Conservation (phyloP, 92 coral and sea anemone genomes). For the Anthopleura xanthogrammica region DNA sequence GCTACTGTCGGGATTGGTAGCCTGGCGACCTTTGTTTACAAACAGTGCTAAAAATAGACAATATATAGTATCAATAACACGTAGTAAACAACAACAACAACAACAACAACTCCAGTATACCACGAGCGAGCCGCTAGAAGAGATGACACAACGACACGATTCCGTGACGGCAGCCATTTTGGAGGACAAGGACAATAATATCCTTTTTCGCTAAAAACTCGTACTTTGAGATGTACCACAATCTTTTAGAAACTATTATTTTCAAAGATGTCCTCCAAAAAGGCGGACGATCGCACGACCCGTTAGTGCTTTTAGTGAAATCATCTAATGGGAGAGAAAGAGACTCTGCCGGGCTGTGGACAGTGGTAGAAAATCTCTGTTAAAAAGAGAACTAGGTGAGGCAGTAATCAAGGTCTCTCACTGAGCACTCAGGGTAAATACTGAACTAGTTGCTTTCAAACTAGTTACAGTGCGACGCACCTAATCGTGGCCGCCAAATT, state of each 20-base stretch:
- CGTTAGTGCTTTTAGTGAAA: too few species aligned
- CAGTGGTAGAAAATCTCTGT: too few species aligned
- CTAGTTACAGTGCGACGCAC: neutral
- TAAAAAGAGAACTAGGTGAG: too few species aligned
- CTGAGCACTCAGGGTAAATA: too few species aligned
- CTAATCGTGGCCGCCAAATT: too few species aligned
- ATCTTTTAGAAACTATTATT: too few species aligned
- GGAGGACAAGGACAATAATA: neutral
- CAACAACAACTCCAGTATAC: neutral
- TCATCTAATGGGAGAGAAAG: too few species aligned
- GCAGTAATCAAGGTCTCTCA: too few species aligned
- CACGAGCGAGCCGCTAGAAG: neutral
- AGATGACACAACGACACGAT: neutral
- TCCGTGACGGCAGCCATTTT: neutral
- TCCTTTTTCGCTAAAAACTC: too few species aligned
- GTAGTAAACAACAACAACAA: neutral
- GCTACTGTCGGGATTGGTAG: conserved; percentile 83
- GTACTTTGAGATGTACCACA: neutral
- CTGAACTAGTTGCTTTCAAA: neutral
- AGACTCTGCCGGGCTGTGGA: too few species aligned
- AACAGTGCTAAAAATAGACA: conserved; percentile 38
- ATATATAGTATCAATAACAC: neutral
- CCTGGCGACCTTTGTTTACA: conserved; percentile 74
- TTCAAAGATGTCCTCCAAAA: neutral
- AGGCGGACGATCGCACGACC: neutral